Evolutionary conservation across 1,140 invertebrate genomes (phyloP).

Genomic region (Drosophila serrata): DNA sequence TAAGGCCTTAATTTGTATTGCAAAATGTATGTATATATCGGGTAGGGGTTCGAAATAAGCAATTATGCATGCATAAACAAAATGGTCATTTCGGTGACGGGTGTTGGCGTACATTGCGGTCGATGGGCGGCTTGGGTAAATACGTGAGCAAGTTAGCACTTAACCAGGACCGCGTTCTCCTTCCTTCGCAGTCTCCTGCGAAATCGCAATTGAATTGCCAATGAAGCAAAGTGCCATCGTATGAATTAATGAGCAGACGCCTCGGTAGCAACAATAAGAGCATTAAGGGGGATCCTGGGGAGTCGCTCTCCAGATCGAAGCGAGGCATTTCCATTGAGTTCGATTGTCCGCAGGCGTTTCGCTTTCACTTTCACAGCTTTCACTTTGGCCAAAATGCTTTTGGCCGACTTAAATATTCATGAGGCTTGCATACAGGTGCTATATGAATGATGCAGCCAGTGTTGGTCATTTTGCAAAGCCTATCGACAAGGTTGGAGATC

Average conservation of each 20-base stretch:
- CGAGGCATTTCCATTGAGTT: slow-evolving; percentile 62
- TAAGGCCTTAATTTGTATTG: slow-evolving; percentile 1
- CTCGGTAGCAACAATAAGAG: slow-evolving; percentile 46
- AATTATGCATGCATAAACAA: slow-evolving; percentile 77
- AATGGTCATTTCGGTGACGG: slow-evolving; percentile 48
- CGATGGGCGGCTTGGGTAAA: slow-evolving; percentile 22
- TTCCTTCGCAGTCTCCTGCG: slow-evolving; percentile 23
- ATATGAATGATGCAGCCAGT: slow-evolving; percentile 11
- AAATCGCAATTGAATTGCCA: slow-evolving; percentile 60
- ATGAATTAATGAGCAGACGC: slow-evolving; percentile 77
- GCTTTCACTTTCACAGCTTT: slow-evolving; percentile 62
- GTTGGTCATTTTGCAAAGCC: slow-evolving; percentile 1
- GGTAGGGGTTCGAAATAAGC: slow-evolving; percentile 39
- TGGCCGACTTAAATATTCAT: slow-evolving; percentile 72
- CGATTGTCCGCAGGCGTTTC: slow-evolving; percentile 71
- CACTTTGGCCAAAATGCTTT: slow-evolving; percentile 54
- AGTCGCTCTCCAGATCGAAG: not conserved
- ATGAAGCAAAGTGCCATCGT: slow-evolving; percentile 75
- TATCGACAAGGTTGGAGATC: slow-evolving; percentile 10
- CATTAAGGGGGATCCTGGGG: slow-evolving; percentile 18
- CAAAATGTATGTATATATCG: slow-evolving; percentile 15
- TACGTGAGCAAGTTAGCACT: slow-evolving; percentile 65
- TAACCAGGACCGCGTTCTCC: slow-evolving; percentile 45
- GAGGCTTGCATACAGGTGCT: slow-evolving; percentile 24
- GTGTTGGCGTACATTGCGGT: slow-evolving; percentile 16